Evolutionary conservation across 2,113 vertebrate genomes (phyloP), one percentile per base, ranked within the genome.

Genomic region (Caranx melampygus): DNA sequence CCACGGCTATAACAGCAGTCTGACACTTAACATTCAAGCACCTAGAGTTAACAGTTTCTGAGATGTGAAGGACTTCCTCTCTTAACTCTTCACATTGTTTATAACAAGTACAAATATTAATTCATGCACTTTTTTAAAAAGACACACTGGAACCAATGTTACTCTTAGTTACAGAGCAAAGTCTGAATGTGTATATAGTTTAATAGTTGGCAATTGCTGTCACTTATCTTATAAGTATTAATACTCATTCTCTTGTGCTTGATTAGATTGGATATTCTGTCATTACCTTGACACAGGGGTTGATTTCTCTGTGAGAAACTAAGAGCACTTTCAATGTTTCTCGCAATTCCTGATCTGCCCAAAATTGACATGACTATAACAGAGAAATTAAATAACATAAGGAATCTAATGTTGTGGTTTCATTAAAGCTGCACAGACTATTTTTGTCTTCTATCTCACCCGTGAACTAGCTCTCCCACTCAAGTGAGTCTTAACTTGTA

Each of bases 271-370:
- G 45, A 67, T 40, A 31, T n/a, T 58, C 59, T 63, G 7, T 37
- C 16, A 20, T 67, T 34, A 40, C 20, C 42, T 59, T 26, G 20
- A 21, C 14, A 1, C 21, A 62, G 14, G 55, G 57, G 35, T 51
- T 66, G n/a, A 35, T 14, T 20, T 74, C 79, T 71, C n/a, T 49
- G 26, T 54, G 20, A 57, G 78, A 70, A 63, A 45, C 10, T 2
- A 77, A 72, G 42, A 60, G 37, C 44, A 49, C 76, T 83, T 75
- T 78, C 20, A 60, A 60, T 35, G 51, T 66, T 77, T 76, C 21
- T 83, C 45, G 60, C 75, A 91, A 82, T 60, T 71, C 34, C 55
- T 33, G 15, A 57, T 42, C 42, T 74, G 35, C 34, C 40, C 72
- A 40, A 78, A 74, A 79, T 67, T 67, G 18, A 75, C 7, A 40